Percentiles rank a stretch among this genome's conserved stretches.
phyloP scores from a whole-genome alignment of 2,888 invertebrate genomes.

The Cosmia trapezina region DNA sequence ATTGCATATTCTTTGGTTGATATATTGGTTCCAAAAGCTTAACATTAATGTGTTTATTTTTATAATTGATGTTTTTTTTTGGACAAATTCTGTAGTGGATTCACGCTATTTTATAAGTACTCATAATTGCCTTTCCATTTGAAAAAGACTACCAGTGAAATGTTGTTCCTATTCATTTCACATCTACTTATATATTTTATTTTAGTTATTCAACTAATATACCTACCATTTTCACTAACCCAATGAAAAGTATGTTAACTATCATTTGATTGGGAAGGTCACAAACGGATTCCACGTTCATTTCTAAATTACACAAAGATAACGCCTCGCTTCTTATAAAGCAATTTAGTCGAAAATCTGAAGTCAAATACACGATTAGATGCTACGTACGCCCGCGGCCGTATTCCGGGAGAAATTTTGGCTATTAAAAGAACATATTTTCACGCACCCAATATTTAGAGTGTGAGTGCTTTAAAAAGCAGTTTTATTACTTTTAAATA shows the following conservation, averaged over 20 bases:
- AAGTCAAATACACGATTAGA: conserved; percentile 65
- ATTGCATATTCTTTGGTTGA: not conserved
- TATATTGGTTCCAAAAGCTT: not conserved
- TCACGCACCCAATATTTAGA: conserved; percentile 82
- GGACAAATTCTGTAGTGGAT: not conserved
- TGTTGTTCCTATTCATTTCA: not conserved
- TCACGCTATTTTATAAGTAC: not conserved
- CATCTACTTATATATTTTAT: too few species aligned
- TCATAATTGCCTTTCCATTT: not conserved
- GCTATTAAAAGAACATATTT: conserved; percentile 86
- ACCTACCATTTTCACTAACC: conserved; percentile 69
- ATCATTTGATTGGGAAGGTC: conserved; percentile 71
- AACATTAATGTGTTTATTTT: not conserved
- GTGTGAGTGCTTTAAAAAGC: conserved; percentile 80
- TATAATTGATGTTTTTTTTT: not conserved
- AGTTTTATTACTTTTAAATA: conserved; percentile 87
- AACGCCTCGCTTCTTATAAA: conserved; percentile 76
- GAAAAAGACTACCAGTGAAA: not conserved
- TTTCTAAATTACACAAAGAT: conserved; percentile 73
- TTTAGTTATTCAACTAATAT: not conserved
- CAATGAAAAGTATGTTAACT: conserved; percentile 71
- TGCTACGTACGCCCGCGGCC: conserved; percentile 39
- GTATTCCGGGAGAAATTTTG: conserved; percentile 73
- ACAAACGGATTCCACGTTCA: conserved; percentile 65
- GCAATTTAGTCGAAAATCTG: conserved; percentile 74